Evolutionary conservation across 2,888 invertebrate species (phyloP).

Genomic region (Tryphoninae sp.): DNA sequence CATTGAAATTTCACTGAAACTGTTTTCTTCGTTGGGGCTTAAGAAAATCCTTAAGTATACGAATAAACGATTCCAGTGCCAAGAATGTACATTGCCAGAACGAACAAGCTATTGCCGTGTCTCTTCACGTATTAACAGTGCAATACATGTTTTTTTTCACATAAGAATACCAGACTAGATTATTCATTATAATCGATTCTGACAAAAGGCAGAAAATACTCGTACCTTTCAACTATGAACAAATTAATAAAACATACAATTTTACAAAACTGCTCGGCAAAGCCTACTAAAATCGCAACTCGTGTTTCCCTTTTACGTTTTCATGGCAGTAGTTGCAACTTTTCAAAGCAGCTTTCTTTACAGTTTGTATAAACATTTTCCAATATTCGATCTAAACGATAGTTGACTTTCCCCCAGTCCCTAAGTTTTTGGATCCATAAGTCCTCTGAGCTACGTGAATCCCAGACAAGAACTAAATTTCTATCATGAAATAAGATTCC

Average conservation of each 20-base stretch:
- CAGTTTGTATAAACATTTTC: neutral
- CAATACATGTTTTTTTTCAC: conserved; percentile 27
- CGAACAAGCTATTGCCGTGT: conserved; percentile 5
- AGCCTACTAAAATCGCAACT: neutral
- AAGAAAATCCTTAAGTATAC: neutral
- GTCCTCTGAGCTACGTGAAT: too few species aligned
- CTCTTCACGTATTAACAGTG: conserved; percentile 11
- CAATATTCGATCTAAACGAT: neutral
- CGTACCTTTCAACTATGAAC: neutral
- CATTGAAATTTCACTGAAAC: too few species aligned
- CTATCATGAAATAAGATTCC: too few species aligned
- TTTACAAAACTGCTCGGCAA: neutral
- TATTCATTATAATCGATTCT: neutral
- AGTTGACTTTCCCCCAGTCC: too few species aligned
- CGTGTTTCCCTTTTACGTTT: neutral
- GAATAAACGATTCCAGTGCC: conserved; percentile 47
- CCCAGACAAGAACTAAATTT: too few species aligned
- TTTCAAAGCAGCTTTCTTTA: neutral
- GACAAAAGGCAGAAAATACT: neutral
- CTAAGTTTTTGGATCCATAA: too few species aligned
- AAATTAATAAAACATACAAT: neutral
- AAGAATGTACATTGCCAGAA: conserved; percentile 49
- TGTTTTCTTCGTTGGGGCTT: too few species aligned
- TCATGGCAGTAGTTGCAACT: neutral
- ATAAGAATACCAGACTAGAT: conserved; percentile 13